Percentiles rank a stretch among this genome's conserved stretches.
phyloP scores from a whole-genome alignment of 2,113 vertebrate genomes.

The Pantherophis guttatus region DNA sequence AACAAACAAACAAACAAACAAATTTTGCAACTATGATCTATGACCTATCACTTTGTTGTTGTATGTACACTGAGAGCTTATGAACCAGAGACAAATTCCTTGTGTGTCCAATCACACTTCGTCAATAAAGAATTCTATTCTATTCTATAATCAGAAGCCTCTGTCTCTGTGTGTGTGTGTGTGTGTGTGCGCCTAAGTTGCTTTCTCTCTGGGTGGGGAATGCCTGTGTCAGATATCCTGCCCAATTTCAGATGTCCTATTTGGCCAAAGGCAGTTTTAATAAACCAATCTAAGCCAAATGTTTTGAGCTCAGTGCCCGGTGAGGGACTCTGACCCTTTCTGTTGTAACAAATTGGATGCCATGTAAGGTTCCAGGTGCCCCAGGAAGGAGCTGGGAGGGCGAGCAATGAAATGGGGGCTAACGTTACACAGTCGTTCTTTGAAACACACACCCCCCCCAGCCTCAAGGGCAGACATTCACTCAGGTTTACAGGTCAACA shows the following conservation, averaged over 20 bases:
- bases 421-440: constrained; percentile 85
- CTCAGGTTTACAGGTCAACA: constrained; percentile 30
- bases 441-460: constrained; percentile 55
- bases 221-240: not conserved
- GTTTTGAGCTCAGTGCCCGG: constrained; percentile 58
- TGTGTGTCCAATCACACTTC: no score
- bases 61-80: no score
- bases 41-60: no score
- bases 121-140: no score
- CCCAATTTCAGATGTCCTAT: not conserved
- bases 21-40: no score
- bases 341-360: constrained; percentile 73
- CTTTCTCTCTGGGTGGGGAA: not conserved
- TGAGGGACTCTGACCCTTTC: constrained; percentile 69
- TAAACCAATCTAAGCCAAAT: constrained; percentile 47
- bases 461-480: constrained; percentile 17
- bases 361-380: constrained; percentile 48
- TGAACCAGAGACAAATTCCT: no score
- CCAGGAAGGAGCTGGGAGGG: constrained; percentile 17
- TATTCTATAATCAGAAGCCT: not conserved
- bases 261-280: constrained; percentile 13
- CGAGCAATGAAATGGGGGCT: constrained; percentile 51
- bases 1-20: no score
- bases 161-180: no score
- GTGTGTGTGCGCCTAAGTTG: not conserved